Conservation (phyloP, 1,140 invertebrate species). For the Phymorhynchus buccinoides region DNA sequence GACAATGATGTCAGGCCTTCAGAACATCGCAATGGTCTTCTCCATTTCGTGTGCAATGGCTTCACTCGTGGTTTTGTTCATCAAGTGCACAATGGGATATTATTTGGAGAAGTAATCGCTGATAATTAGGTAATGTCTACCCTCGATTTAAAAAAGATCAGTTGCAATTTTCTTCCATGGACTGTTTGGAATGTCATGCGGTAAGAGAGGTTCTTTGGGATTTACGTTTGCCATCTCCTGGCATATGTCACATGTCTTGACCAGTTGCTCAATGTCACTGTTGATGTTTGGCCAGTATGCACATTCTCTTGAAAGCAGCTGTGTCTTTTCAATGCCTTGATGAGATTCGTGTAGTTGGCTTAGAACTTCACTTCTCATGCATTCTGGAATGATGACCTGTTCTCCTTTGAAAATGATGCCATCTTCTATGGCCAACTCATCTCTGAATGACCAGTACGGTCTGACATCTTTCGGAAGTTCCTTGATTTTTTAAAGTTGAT, state of each 20-base stretch:
- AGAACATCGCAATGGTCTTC: not conserved
- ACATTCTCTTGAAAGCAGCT: not conserved
- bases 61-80: not conserved
- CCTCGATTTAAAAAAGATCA: constrained; percentile 26
- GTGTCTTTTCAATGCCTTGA: constrained; percentile 41
- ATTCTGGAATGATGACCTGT: constrained; percentile 43
- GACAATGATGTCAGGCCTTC: constrained; percentile 33
- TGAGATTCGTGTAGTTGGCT: constrained; percentile 37
- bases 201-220: not conserved
- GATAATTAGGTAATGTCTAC: constrained; percentile 26
- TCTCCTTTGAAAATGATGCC: constrained; percentile 40
- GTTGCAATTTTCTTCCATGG: constrained; percentile 26
- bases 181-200: constrained; percentile 15
- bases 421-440: constrained; percentile 37
- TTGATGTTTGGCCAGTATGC: constrained; percentile 41
- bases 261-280: constrained; percentile 29
- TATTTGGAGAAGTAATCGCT: constrained; percentile 32
- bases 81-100: constrained; percentile 4
- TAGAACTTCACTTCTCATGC: constrained; percentile 31
- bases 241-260: constrained; percentile 32
- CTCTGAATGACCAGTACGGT: constrained; percentile 35
- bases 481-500: not conserved
- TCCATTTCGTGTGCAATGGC: not conserved
- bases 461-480: constrained; percentile 6
- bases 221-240: not conserved